Evolutionary conservation across 2,113 vertebrate genomes (phyloP), one percentile per base, ranked within the genome.

Genomic region (Cichladusa arquata): DNA sequence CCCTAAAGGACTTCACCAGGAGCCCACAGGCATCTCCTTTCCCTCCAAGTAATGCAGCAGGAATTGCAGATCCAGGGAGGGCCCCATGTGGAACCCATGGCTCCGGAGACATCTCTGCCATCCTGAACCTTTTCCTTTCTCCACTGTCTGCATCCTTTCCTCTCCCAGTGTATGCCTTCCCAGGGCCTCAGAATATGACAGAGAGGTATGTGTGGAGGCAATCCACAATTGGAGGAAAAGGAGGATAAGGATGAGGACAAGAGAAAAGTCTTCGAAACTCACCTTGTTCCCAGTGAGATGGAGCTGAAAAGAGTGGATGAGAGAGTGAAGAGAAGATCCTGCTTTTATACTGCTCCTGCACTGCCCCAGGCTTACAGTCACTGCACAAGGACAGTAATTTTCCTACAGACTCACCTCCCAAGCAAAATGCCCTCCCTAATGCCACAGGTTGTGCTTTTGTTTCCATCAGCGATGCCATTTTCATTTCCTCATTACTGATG

Each of bases 21-120:
- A 9, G 12, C 19, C 19, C 36, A 51, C 7, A 51, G 31, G 9
- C 8, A 24, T 31, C 9, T 71, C 12, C 45, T 51, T 42, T 51
- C 54, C 25, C 10, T 44, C 36, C 42, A 36, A 44, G 13, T 10
- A 15, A 4, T 2, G 1, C 26, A 10, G 20, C 25, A 31, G 38
- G 13, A 61, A 31, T 13, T 71, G 25, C 16, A 44, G 36, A 19
- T 6, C 5, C 24, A 19, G 18, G 7, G 24, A 18, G 7, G 31
- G 34, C 9, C 12, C 36, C 25, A 10, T 0, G 0, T 29, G 22
- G 23, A 25, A 10, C 9, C 6, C 45, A 11, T 12, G 6, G 13
- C 20, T 70, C 10, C 0, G 0, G 33, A 72, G 33, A 13, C 14
- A 16, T 36, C 38, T 53, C 54, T 15, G 9, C 1, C 25, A 36